Percentiles rank a stretch among this genome's conserved stretches.
These are phyloP conservation scores for Trochalopteron elliotii DNA, from an alignment of 2,113 vertebrate species.

Conservation along the genomic window DNA sequence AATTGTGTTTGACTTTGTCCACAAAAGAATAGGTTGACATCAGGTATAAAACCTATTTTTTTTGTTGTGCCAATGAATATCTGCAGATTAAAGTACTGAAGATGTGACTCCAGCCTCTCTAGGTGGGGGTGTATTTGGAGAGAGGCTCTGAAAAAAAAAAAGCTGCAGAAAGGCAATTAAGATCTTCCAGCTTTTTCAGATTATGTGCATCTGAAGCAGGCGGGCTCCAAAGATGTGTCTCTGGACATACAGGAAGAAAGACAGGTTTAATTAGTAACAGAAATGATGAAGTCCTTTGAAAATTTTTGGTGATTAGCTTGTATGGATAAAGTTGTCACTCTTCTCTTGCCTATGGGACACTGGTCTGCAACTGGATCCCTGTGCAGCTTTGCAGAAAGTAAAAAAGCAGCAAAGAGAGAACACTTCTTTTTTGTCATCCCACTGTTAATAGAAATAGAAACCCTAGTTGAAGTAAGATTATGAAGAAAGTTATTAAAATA, in stretches of 20 bases:
- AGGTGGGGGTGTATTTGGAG: accelerated
- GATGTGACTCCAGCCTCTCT: not conserved
- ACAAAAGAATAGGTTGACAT: not conserved
- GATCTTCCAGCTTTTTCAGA: not conserved
- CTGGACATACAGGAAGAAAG: not conserved
- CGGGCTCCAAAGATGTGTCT: not conserved
- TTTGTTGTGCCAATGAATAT: not conserved
- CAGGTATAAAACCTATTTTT: not conserved
- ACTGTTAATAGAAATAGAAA: not conserved
- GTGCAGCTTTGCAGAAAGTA: not conserved
- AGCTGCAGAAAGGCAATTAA: not conserved
- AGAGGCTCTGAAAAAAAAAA: not conserved
- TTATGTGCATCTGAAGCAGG: not conserved
- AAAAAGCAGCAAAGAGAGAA: not conserved
- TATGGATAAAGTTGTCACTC: not conserved
- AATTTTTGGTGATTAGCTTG: not conserved
- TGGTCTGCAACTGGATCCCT: not conserved
- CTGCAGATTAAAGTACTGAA: not conserved
- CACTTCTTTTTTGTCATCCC: not conserved
- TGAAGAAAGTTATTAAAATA: not conserved
- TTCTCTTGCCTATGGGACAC: not conserved
- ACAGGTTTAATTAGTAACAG: not conserved
- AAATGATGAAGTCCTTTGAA: not conserved
- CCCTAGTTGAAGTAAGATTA: not conserved
- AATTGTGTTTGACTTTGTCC: not conserved